These are phyloP conservation scores for Calliphora vomitoria DNA, from an alignment of 2,888 invertebrate genomes.

Conservation along the genomic window DNA sequence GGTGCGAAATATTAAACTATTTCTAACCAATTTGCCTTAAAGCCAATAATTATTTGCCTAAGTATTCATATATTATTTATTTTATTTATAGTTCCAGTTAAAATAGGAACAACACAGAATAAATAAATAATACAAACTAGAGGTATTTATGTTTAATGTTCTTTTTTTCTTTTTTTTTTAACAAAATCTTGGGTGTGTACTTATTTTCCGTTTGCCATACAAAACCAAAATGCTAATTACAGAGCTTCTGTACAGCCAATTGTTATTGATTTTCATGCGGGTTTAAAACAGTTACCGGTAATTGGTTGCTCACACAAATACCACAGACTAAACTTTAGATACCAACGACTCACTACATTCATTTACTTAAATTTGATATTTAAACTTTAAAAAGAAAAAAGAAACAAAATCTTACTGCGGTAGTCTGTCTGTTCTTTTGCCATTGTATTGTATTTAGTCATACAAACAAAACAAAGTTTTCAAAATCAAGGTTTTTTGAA, in stretches of 20 bases:
- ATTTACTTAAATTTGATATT: slow-evolving; percentile 11
- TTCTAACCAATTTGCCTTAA: slow-evolving; percentile 12
- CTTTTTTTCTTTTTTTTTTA: neutral
- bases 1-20: neutral
- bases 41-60: slow-evolving; percentile 32
- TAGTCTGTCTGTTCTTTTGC: neutral
- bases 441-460: neutral
- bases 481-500: slow-evolving; percentile 27
- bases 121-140: slow-evolving; percentile 9
- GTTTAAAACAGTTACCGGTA: slow-evolving; percentile 4
- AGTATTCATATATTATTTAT: slow-evolving; percentile 22
- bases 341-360: neutral
- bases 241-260: slow-evolving; percentile 52
- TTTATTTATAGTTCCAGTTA: slow-evolving; percentile 3
- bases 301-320: slow-evolving; percentile 19
- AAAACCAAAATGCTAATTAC: slow-evolving; percentile 53
- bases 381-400: neutral
- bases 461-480: neutral
- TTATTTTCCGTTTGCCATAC: slow-evolving; percentile 28
- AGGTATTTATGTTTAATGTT: slow-evolving; percentile 26
- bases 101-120: slow-evolving; percentile 3
- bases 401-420: neutral
- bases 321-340: neutral
- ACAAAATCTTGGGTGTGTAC: slow-evolving; percentile 45
- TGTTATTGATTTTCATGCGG: slow-evolving; percentile 35